A percentile compares a stretch with the other conserved stretches of the same genome.
Conservation (phyloP, 2,113 vertebrate species). For the Lates calcarifer region DNA sequence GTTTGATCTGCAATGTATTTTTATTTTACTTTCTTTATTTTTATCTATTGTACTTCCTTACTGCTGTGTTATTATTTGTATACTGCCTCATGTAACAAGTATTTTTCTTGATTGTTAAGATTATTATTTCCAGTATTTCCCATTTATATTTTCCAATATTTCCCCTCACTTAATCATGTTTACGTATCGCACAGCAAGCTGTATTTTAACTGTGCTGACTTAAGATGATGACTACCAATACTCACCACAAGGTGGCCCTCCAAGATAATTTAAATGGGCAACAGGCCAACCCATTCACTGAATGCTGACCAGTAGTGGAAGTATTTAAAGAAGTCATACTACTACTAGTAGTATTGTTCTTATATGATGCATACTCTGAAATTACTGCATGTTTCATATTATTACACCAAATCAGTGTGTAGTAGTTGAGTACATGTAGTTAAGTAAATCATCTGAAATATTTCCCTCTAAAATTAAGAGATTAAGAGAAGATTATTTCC, state of each 20-base stretch:
- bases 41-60: not conserved
- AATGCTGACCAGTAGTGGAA: not conserved
- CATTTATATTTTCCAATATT: no score
- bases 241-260: slow-evolving; percentile 63
- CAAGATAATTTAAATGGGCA: slow-evolving; percentile 3
- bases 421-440: no score
- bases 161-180: no score
- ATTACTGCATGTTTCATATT: not conserved
- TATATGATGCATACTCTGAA: not conserved
- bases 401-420: not conserved
- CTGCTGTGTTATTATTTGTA: no score
- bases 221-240: not conserved
- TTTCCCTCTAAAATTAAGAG: no score
- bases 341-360: not conserved
- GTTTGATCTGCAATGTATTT: no score
- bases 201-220: not conserved
- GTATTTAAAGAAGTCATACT: not conserved
- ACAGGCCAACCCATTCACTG: not conserved
- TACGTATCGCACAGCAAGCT: no score
- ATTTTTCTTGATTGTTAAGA: no score
- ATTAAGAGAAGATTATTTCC: no score
- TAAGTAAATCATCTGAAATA: no score
- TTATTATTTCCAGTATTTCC: no score
- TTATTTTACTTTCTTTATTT: not conserved
- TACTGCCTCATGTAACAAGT: no score